A percentile compares a stretch with the other conserved stretches of the same genome.
phyloP scores from a whole-genome alignment of 2,888 invertebrate species.

The Spisula solida region DNA sequence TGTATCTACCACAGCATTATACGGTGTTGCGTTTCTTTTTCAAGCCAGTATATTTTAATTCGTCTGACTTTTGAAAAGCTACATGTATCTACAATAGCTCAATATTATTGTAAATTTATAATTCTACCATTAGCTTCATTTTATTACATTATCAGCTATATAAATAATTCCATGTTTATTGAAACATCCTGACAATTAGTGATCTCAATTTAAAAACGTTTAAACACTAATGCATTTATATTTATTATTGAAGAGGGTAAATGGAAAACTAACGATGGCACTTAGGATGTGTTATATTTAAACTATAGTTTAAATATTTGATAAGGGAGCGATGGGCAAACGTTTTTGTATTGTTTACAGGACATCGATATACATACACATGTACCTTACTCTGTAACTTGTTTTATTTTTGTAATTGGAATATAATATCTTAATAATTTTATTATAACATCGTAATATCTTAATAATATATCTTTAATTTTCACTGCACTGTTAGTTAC shows the following conservation, averaged over 20 bases:
- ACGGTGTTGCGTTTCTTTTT: no score
- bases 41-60: no score
- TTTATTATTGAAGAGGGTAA: background rate
- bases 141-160: background rate
- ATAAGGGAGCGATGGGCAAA: background rate
- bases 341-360: no score
- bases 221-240: slow-evolving; percentile 12
- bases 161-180: background rate
- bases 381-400: no score
- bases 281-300: background rate
- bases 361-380: no score
- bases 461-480: no score
- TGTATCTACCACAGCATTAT: no score
- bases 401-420: no score
- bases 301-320: background rate
- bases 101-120: background rate
- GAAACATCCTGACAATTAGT: background rate
- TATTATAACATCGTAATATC: no score
- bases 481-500: no score
- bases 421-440: no score
- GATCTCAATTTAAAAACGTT: background rate
- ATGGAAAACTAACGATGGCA: slow-evolving; percentile 5
- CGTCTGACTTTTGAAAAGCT: no score
- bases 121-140: background rate
- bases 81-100: background rate